Evolutionary conservation across 2,888 invertebrate genomes (phyloP), one percentile per base, ranked within the genome.

Genomic region (Ochropleura leucogaster): DNA sequence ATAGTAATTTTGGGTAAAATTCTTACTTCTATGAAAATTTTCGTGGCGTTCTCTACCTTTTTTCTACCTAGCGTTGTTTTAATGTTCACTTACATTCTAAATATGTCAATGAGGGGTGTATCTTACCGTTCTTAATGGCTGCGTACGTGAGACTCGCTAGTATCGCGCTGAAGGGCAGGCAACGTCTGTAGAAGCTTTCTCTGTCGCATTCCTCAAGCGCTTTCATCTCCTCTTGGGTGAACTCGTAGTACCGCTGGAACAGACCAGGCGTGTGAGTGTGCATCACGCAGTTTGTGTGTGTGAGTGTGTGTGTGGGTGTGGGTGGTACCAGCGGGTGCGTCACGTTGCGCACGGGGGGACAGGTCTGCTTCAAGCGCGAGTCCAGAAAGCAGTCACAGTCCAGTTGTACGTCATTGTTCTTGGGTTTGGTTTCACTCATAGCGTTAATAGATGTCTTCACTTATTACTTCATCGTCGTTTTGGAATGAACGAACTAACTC

Each of bases 111-210:
- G 57, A 1, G 3, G 4, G 53, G 49, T 9, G 3, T 18, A 62
- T 80, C 92, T 93, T 80, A 96, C 98, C 98, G 88, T 95, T 93
- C 92, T 97, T 97, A 0, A 98, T 97, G 12, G 97, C 98, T 82
- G 97, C 97, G 89, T 97, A 98, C 0, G 98, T 97, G 51, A 96
- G 93, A 3, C 97, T 91, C 0, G 98, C 98, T 62, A 98, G 93
- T 0, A 97, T 86, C 0, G 97, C 96, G 74, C 98, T 97, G 62
- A 98, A 89, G 0, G 98, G 98, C 57, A 98, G 81, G 84, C 98
- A 98, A 83, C 98, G 97, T 86, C 97, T 97, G 89, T 97, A 98
- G 92, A 98, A 98, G 85, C 98, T 98, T 89, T 98, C 98, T 69
- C 94, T 94, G 92, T 98, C 98, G 90, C 98, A 98, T 92, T 98